phyloP scores from a whole-genome alignment of 2,113 vertebrate species.

The Anser cygnoides region DNA sequence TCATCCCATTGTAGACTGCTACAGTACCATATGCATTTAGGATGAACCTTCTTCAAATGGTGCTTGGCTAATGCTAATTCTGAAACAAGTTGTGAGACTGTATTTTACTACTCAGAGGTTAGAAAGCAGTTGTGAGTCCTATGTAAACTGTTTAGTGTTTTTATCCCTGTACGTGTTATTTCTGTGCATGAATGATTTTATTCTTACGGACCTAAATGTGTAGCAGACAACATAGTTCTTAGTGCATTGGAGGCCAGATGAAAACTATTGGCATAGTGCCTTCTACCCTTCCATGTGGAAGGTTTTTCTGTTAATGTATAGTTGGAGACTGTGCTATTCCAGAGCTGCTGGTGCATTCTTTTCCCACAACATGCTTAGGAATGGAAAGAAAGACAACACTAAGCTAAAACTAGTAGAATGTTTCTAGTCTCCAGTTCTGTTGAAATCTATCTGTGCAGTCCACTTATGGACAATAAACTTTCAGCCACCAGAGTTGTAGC shows the following conservation, averaged over 20 bases:
- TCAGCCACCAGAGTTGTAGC: too few species aligned
- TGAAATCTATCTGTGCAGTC: background rate
- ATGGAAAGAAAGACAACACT: background rate
- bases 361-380: background rate
- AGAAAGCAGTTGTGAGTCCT: background rate
- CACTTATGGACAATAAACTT: background rate
- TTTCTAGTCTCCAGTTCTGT: background rate
- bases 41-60: background rate
- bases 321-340: background rate
- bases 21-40: rapidly evolving
- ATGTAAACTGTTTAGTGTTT: background rate
- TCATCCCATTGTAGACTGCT: background rate
- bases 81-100: background rate
- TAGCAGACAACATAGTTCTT: background rate
- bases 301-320: background rate
- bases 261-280: background rate
- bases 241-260: background rate
- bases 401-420: background rate
- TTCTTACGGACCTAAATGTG: background rate
- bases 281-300: background rate
- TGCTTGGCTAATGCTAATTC: background rate
- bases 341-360: background rate
- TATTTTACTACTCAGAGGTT: background rate
- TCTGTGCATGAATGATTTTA: background rate
- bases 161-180: background rate